Conservation (phyloP, 2,888 invertebrate genomes). For the Fabriciana adippe region DNA sequence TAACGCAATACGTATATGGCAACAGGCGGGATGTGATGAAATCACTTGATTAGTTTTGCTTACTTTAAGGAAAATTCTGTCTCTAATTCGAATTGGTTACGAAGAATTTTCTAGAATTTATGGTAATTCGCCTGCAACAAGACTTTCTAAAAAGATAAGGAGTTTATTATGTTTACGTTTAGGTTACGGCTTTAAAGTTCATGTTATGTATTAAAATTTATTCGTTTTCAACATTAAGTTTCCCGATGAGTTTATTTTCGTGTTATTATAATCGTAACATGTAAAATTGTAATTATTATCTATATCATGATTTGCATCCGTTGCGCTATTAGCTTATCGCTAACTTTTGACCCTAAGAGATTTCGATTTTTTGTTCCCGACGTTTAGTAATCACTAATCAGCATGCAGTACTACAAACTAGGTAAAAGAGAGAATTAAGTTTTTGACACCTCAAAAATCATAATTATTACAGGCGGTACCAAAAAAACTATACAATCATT, state of each 20-base stretch:
- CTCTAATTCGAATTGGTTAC: constrained; percentile 2
- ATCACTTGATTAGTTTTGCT: constrained; percentile 11
- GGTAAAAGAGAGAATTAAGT: too few species aligned
- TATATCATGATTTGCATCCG: background rate
- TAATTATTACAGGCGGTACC: too few species aligned
- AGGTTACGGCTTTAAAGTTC: too few species aligned
- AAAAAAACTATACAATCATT: too few species aligned
- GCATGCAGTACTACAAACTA: background rate
- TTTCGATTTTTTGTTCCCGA: constrained; percentile 2
- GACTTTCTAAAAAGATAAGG: background rate
- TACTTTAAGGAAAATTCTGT: constrained; percentile 10
- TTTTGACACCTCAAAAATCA: too few species aligned
- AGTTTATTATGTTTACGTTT: too few species aligned
- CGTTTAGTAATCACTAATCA: constrained; percentile 5
- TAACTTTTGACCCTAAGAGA: constrained; percentile 32
- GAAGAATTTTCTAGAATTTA: constrained; percentile 7
- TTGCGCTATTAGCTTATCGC: constrained; percentile 22
- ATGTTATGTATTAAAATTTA: too few species aligned
- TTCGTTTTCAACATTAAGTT: too few species aligned
- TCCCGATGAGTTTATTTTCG: too few species aligned
- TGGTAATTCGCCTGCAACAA: background rate
- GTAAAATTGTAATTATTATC: background rate
- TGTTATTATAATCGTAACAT: too few species aligned
- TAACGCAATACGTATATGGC: background rate
- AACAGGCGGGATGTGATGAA: constrained; percentile 11